These are phyloP conservation scores for Gulo gulo DNA, from an alignment of 2,113 vertebrate genomes.

Conservation along the genomic window DNA sequence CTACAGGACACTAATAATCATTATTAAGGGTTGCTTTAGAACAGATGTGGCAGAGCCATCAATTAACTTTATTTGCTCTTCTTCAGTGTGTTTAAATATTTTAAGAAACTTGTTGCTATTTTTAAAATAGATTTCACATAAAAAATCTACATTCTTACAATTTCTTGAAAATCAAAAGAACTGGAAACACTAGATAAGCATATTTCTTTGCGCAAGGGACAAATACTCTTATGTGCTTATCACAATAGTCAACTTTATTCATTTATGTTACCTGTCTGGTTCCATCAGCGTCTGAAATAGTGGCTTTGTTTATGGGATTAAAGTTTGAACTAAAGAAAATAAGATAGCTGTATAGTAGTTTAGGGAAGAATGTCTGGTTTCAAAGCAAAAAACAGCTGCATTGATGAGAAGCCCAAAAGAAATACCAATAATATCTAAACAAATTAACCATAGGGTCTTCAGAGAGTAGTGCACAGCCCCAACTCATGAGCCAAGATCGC, in stretches of 20 bases:
- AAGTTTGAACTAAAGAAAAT: conserved; percentile 18
- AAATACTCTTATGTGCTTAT: conserved; percentile 33
- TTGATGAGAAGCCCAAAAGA: background rate
- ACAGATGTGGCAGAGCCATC: background rate
- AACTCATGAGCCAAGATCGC: background rate
- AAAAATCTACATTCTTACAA: conserved; percentile 27
- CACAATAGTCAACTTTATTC: background rate
- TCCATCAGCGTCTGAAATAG: background rate
- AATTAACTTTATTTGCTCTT: background rate
- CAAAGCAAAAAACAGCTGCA: background rate
- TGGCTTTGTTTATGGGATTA: background rate
- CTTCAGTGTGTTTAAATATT: background rate
- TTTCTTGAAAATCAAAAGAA: conserved; percentile 55
- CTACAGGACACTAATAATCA: conserved; percentile 12
- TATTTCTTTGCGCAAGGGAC: conserved; percentile 15
- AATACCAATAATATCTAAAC: background rate
- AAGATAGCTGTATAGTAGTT: background rate
- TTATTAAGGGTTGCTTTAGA: background rate
- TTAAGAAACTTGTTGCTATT: background rate
- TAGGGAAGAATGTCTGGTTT: background rate
- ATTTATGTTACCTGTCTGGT: background rate
- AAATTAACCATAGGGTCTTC: background rate
- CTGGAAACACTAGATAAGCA: background rate
- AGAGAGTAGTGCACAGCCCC: background rate
- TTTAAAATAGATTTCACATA: conserved; percentile 25